Base-by-base conservation (phyloP, 92 coral and sea anemone species). In the Epizoanthus scotinus region DNA sequence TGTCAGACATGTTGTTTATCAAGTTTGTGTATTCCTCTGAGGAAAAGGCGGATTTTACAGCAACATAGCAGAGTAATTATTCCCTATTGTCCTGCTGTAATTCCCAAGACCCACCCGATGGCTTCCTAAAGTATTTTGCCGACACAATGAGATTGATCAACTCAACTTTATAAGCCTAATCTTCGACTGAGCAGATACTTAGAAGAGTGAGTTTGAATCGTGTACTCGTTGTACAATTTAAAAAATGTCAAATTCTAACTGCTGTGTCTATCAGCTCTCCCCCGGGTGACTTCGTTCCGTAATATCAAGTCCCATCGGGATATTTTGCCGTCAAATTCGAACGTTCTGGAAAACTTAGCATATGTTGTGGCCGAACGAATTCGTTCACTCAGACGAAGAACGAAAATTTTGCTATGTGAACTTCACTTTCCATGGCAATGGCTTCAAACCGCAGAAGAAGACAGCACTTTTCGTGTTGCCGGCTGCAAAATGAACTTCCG, bases 291-390 rank as follows among this genome's bases (percentile, higher is more conserved):
- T 42, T 68, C 31, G 13, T 8, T 38, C 40, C 38, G 50, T 38
- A 54, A n/a, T 21, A 7, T 0, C 52, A 18, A n/a, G 55, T 24
- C 73, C 73, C 73, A 68, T 68, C 55, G 73, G 73, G 73, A 68
- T n/a, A 68, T 19, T 9, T n/a, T 68, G 29, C 9, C n/a, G n/a
- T 68, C 47, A 53, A 38, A 29, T 14, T 36, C 14, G 22, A 7
- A 53, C 29, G 73, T 68, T 20, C 22, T 27, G 55, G 40, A 19
- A 38, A 38, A 53, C 55, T 68, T 42, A 53, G 73, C 73, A 38
- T 68, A 20, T 2, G 22, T 8, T 18, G 53, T 31, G 21, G 18
- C 24, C 42, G 53, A 55, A 68, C 57, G 73, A 68, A 38, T 67
- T 34, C 52, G 52, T 47, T 47, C 52, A 2, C 52, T 47, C 14